Conservation (phyloP, 2,113 vertebrate species). For the Panthera uncia region DNA sequence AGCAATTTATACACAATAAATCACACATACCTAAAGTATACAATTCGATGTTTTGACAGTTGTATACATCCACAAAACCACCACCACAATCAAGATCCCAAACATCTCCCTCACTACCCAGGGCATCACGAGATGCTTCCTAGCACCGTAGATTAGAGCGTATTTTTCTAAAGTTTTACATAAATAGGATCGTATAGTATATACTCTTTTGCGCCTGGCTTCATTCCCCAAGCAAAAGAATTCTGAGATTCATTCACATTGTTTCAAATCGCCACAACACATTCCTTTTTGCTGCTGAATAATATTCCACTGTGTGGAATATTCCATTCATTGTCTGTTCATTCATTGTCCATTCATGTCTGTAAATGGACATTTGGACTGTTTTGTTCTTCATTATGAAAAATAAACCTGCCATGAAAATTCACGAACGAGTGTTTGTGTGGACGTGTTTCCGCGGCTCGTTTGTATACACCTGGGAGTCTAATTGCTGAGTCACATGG, state of each 20-base stretch:
- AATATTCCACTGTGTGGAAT: neutral
- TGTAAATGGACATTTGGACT: neutral
- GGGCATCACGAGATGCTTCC: neutral
- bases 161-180: neutral
- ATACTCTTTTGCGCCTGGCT: neutral
- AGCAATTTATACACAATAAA: neutral
- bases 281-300: neutral
- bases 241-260: neutral
- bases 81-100: neutral
- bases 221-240: neutral
- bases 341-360: neutral
- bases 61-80: neutral
- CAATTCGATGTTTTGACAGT: neutral
- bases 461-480: neutral
- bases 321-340: too few relatives aligned
- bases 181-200: neutral
- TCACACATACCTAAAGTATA: neutral
- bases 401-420: neutral
- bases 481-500: neutral
- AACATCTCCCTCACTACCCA: neutral
- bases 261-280: neutral
- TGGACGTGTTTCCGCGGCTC: neutral
- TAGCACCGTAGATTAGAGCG: neutral
- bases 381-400: neutral
- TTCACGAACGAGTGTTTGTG: neutral